phyloP scores from a whole-genome alignment of 1,140 invertebrate species.

The Lordiphosa collinella region DNA sequence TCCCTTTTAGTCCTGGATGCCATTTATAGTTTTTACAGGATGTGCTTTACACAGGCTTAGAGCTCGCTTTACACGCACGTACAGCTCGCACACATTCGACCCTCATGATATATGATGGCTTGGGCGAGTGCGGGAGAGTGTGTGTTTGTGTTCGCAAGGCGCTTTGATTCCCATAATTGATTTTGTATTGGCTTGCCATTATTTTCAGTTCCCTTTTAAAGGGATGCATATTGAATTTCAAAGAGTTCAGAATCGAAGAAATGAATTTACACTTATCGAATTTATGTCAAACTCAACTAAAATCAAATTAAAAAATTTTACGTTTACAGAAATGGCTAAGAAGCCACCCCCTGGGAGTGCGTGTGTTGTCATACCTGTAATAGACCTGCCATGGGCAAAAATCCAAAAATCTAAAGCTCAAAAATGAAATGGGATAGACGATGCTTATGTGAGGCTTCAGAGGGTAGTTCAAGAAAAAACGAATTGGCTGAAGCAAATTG shows the following conservation, averaged over 20 bases:
- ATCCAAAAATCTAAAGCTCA: slow-evolving; percentile 24
- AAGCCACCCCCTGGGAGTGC: slow-evolving; percentile 18
- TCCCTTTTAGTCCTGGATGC: slow-evolving; percentile 26
- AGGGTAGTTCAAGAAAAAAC: slow-evolving; percentile 3
- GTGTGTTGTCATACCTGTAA: slow-evolving; percentile 48
- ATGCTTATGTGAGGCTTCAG: neutral
- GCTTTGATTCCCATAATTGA: slow-evolving; percentile 77
- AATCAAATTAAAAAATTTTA: slow-evolving; percentile 62
- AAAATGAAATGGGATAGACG: slow-evolving; percentile 2
- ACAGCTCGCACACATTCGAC: slow-evolving; percentile 25
- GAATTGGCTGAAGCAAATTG: neutral
- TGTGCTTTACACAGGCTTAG: slow-evolving; percentile 66
- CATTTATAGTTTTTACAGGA: slow-evolving; percentile 66
- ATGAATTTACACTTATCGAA: slow-evolving; percentile 30
- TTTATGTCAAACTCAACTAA: slow-evolving; percentile 53
- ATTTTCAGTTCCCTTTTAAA: neutral
- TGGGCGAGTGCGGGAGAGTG: slow-evolving; percentile 1
- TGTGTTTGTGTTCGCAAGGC: slow-evolving; percentile 31
- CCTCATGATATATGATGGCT: slow-evolving; percentile 29
- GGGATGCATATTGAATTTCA: slow-evolving; percentile 69
- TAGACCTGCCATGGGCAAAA: slow-evolving; percentile 44
- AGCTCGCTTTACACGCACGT: slow-evolving; percentile 70
- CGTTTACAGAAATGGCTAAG: slow-evolving; percentile 12
- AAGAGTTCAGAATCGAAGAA: slow-evolving; percentile 40
- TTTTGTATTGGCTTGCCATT: slow-evolving; percentile 67